Evolutionary conservation across 2,888 invertebrate species (phyloP).

Genomic region (Pterostichus madidus): DNA sequence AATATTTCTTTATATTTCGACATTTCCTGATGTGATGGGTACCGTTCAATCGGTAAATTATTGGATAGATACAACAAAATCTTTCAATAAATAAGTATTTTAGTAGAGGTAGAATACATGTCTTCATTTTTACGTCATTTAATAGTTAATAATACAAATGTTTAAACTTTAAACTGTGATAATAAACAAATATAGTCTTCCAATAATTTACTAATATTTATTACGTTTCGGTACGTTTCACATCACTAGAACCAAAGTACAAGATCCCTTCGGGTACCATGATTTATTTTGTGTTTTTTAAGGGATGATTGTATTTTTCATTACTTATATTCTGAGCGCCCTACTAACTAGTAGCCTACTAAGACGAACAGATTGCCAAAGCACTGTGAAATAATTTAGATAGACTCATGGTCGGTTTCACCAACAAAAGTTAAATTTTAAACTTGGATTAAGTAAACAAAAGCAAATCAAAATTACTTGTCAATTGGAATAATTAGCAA

Average conservation of each 20-base stretch:
- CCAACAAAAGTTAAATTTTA: too few species aligned
- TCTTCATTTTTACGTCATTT: background rate
- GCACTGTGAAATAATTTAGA: too few species aligned
- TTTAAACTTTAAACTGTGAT: constrained; percentile 25
- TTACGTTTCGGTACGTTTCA: background rate
- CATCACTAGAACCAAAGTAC: background rate
- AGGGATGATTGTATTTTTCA: constrained; percentile 3
- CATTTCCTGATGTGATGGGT: too few species aligned
- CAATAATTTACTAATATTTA: constrained; percentile 4
- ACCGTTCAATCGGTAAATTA: background rate
- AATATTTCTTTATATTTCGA: constrained; percentile 13
- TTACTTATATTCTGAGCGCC: too few species aligned
- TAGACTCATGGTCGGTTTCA: too few species aligned
- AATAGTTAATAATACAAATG: background rate
- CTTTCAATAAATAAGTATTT: background rate
- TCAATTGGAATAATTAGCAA: too few species aligned
- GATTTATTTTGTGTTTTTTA: background rate
- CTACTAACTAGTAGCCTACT: too few species aligned
- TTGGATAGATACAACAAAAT: background rate
- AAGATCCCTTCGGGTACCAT: background rate
- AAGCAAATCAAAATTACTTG: too few species aligned
- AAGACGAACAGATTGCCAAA: too few species aligned
- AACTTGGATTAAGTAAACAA: too few species aligned
- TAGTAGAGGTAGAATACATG: background rate
- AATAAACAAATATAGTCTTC: background rate